Evolutionary conservation across 2,113 vertebrate species (phyloP), one percentile per base, ranked within the genome.

Genomic region (Anthoscopus minutus): DNA sequence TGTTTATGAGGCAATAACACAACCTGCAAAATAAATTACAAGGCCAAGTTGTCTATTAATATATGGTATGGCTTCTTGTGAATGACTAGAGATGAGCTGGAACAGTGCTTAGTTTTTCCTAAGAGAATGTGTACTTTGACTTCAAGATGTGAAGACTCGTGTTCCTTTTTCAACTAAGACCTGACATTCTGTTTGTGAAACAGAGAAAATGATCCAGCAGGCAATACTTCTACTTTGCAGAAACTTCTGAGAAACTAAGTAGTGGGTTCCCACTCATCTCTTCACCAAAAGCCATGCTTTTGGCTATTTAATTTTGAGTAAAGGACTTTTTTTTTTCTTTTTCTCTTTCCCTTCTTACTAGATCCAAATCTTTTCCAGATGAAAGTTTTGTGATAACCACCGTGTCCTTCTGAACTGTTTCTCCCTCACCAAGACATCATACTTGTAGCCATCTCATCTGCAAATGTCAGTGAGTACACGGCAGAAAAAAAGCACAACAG

Each of bases 21-120:
- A 94, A 84, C 51, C 48, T 71, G 88, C 54, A 93, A 94, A 93
- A 93, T 84, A 90, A 94, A 88, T 81, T 86, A 45, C 51, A 86
- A 96, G 71, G 66, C 64, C 56, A 74, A 74, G 38, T 70, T 93
- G 45, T 31, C 80, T 88, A 67, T 84, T 90, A 86, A 67, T 90
- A 53, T 27, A 67, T 38, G 10, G n/a, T 72, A 57, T 54, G 25
- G 38, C 23, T 93, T 93, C 57, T 72, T 71, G 40, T 56, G 73
- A 86, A 67, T 81, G 61, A 64, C 73, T 48, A 66, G 76, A 83
- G 31, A 83, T 48, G 44, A 89, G 23, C 51, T 4, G 2, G 47
- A 95, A 78, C 51, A 94, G 67, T 30, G 79, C 60, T 94, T 18
- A 53, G 48, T n/a, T n/a, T n/a, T n/a, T n/a, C n/a, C n/a, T n/a